Evolutionary conservation across 2,888 invertebrate species (phyloP), one percentile per base, ranked within the genome.

Genomic region (Mythimna vitellina): DNA sequence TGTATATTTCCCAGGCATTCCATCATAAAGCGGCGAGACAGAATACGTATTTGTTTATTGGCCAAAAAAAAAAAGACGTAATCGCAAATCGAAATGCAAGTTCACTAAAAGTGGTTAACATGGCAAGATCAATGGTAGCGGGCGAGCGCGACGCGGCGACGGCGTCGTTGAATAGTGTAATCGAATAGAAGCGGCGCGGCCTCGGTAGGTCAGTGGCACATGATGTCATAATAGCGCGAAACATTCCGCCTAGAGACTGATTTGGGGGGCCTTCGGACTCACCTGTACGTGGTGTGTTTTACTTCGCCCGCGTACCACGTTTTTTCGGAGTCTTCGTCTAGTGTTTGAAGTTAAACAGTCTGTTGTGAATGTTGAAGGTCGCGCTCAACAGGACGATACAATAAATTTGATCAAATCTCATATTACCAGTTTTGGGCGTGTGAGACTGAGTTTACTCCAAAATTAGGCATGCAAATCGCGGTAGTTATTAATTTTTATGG

Each of bases 191-290:
- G 83, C 81, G 76, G 80, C 91, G 95, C 91, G 95, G 93, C 95
- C 95, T 96, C 95, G 95, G 78, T 92, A 89, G 95, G 95, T 95
- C 95, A 94, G 89, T 94, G 94, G 92, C 95, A 86, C 92, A 92
- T 95, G 95, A 95, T 93, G 94, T 95, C 94, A 95, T 91, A 35
- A 35, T 9, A 88, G 85, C 80, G 80, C 89, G 88, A 92, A 92
- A 92, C 88, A 94, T 93, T 94, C 91, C 91, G 90, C 89, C 85
- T 83, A 83, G 85, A 82, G 79, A 83, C 83, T 86, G 78, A 80
- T 85, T 87, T 83, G 85, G 86, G 88, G 84, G 89, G 89, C 91
- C 88, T 85, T 83, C 76, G 73, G 66, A 65, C 78, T 85, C 85
- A 85, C 85, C 85, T 85, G 85, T 85, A 80, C 78, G 71, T 71